Evolutionary conservation across 1,140 invertebrate genomes (phyloP).

Genomic region (Heliothis virescens): DNA sequence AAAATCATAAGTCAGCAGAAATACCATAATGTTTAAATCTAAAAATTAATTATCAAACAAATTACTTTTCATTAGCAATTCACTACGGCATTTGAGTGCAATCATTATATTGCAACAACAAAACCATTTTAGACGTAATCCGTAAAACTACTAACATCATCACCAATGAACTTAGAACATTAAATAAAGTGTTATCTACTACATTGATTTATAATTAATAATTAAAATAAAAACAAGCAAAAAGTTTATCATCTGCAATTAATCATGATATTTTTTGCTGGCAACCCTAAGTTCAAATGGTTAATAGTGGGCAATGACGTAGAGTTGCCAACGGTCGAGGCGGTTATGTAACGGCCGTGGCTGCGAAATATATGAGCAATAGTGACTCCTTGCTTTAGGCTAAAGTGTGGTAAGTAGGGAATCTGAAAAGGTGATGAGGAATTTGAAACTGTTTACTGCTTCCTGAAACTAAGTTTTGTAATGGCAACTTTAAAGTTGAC

Average conservation of each 20-base stretch:
- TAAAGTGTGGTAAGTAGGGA: constrained; percentile 21
- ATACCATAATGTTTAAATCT: background rate
- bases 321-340: constrained; percentile 56
- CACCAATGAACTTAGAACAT: no score
- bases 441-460: background rate
- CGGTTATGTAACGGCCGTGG: constrained; percentile 60
- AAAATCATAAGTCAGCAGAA: no score
- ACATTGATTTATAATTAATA: no score
- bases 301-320: constrained; percentile 46
- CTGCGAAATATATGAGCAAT: constrained; percentile 42
- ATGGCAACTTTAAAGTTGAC: no score
- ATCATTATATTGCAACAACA: no score
- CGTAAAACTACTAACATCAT: no score
- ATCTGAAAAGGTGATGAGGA: background rate
- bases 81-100: no score
- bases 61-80: background rate
- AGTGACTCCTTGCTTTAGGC: constrained; percentile 25
- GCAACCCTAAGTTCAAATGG: constrained; percentile 28
- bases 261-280: background rate
- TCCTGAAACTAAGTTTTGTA: constrained; percentile 7
- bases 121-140: no score
- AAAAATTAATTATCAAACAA: background rate
- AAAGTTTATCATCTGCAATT: background rate
- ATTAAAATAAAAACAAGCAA: background rate
- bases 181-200: no score